Percentiles rank a stretch among this genome's conserved stretches.
Evolutionary conservation across 1,140 invertebrate species (phyloP).

Genomic region (Brachionus asplanchnoidis): DNA sequence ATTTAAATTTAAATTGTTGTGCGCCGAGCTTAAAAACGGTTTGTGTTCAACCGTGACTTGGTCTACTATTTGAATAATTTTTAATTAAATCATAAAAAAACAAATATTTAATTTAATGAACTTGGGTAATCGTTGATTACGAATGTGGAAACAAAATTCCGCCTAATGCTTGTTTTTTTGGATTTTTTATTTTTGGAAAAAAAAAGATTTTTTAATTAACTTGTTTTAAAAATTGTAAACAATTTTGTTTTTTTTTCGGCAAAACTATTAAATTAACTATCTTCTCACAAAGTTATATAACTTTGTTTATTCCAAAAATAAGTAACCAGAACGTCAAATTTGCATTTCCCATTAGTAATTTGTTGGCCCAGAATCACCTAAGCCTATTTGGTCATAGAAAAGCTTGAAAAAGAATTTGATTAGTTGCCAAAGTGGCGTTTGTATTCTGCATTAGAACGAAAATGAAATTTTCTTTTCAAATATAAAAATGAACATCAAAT

Average conservation of each 20-base stretch:
- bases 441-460: neutral
- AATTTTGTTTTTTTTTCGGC: neutral
- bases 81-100: neutral
- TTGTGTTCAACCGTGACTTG: slow-evolving; percentile 1
- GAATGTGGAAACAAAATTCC: neutral
- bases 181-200: neutral
- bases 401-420: neutral
- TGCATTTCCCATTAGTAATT: neutral
- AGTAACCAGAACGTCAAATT: neutral
- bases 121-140: neutral
- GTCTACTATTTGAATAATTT: neutral
- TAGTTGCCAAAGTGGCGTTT: neutral
- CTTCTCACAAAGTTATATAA: neutral
- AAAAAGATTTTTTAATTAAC: neutral
- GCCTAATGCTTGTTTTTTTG: neutral
- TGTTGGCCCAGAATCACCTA: neutral
- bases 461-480: neutral
- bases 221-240: neutral
- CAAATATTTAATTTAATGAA: neutral
- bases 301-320: neutral
- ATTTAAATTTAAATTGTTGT: neutral
- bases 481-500: neutral
- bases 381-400: neutral
- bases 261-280: neutral
- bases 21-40: neutral